Conservation (phyloP, 2,888 invertebrate genomes). For the Folsomia candida region DNA sequence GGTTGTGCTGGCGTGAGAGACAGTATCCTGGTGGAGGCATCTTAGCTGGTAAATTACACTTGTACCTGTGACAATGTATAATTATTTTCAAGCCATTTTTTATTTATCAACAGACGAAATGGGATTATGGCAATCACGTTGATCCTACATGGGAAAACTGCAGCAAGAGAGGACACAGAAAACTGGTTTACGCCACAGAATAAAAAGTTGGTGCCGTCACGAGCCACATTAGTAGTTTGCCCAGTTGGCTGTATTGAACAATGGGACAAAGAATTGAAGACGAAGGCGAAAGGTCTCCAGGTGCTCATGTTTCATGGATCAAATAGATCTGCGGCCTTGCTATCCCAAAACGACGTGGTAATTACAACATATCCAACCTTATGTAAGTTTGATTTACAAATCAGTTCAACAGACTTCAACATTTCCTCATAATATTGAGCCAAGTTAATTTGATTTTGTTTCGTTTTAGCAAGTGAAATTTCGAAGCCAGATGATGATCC, state of each 20-base stretch:
- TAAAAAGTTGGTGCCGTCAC: constrained; percentile 41
- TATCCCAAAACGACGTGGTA: constrained; percentile 75
- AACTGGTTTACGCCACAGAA: constrained; percentile 27
- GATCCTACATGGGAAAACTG: constrained; percentile 11
- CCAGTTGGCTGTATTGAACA: constrained; percentile 88
- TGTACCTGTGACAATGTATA: background rate
- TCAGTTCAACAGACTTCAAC: background rate
- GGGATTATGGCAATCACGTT: constrained; percentile 61
- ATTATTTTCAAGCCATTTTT: background rate
- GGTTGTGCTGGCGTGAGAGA: constrained; percentile 86
- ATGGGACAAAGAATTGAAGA: constrained; percentile 78
- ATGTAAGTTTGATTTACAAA: background rate
- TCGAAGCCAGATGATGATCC: constrained; percentile 22
- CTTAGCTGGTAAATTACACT: constrained; percentile 61
- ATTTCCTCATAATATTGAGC: no score
- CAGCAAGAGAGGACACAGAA: background rate
- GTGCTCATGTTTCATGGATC: constrained; percentile 78
- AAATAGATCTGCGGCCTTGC: constrained; percentile 58
- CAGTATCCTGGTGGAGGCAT: constrained; percentile 81
- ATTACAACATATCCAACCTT: constrained; percentile 72
- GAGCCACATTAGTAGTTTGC: constrained; percentile 83
- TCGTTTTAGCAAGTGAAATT: constrained; percentile 31
- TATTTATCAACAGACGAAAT: constrained; percentile 67
- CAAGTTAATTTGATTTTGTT: no score
- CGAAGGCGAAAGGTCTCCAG: constrained; percentile 65